These are phyloP conservation scores for Horisme vitalbata DNA, from an alignment of 2,888 invertebrate species.

Conservation along the genomic window DNA sequence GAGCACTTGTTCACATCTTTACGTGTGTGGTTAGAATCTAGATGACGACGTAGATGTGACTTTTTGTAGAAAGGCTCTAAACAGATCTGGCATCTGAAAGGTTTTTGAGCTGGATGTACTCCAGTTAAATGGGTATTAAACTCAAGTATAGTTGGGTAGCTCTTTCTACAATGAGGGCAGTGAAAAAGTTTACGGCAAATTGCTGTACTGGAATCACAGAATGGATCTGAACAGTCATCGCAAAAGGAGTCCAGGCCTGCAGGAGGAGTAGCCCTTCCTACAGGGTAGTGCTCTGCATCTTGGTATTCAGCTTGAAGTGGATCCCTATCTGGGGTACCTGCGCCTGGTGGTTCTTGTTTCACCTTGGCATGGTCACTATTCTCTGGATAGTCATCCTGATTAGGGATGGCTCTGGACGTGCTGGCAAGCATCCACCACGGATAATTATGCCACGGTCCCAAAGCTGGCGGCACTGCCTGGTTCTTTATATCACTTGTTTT, in stretches of 20 bases:
- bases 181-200: conserved; percentile 78
- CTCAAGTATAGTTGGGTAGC: conserved; percentile 78
- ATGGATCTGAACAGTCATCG: conserved; percentile 80
- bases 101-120: conserved; percentile 79
- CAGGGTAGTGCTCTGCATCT: conserved; percentile 61
- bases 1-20: conserved; percentile 82
- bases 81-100: conserved; percentile 80
- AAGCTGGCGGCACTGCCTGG: conserved; percentile 63
- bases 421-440: conserved; percentile 82
- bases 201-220: conserved; percentile 74
- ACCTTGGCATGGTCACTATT: conserved; percentile 72
- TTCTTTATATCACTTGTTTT: conserved; percentile 73
- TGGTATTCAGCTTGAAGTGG: conserved; percentile 56
- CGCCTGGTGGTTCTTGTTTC: conserved; percentile 72
- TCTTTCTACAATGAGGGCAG: conserved; percentile 81
- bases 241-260: conserved; percentile 75
- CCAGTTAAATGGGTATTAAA: conserved; percentile 79
- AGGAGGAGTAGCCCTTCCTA: conserved; percentile 66
- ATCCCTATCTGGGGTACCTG: conserved; percentile 71
- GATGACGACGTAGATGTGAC: conserved; percentile 75
- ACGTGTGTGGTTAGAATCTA: conserved; percentile 76
- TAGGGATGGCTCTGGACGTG: conserved; percentile 71
- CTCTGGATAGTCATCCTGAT: conserved; percentile 75
- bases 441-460: conserved; percentile 79
- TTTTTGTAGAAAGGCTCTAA: conserved; percentile 80